These are phyloP conservation scores for Brachypalpus laphriformis DNA, from an alignment of 2,888 invertebrate species.

Conservation along the genomic window DNA sequence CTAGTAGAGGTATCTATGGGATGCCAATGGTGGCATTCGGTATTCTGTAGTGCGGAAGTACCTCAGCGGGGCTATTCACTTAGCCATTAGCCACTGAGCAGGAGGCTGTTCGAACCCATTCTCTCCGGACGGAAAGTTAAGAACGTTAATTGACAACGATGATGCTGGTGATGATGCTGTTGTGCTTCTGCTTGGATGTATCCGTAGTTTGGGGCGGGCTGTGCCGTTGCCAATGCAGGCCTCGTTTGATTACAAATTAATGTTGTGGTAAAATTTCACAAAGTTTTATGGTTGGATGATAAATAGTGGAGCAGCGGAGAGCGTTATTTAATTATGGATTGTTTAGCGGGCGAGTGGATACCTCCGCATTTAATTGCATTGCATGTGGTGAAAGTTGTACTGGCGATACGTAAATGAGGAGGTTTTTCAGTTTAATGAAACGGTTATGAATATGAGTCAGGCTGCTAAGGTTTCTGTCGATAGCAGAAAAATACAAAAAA, in stretches of 20 bases:
- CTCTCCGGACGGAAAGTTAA: slow-evolving; percentile 48
- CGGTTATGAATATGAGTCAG: not conserved
- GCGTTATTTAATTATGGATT: slow-evolving; percentile 55
- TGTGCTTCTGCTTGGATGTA: slow-evolving; percentile 38
- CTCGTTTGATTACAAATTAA: slow-evolving; percentile 73
- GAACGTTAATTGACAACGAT: slow-evolving; percentile 54
- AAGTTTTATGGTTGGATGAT: slow-evolving; percentile 58
- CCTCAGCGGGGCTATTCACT: slow-evolving; percentile 70
- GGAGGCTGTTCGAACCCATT: slow-evolving; percentile 55
- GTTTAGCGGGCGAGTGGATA: slow-evolving; percentile 6
- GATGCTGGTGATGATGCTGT: slow-evolving; percentile 37
- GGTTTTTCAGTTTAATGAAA: not conserved
- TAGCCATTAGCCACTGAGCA: slow-evolving; percentile 70
- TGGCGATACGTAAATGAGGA: not conserved
- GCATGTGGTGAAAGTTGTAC: slow-evolving; percentile 37
- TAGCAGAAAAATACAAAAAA: too few species aligned
- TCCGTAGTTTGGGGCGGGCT: slow-evolving; percentile 32
- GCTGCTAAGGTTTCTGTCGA: not conserved
- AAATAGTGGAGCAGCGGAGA: slow-evolving; percentile 54
- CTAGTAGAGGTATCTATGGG: slow-evolving; percentile 21
- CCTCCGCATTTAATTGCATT: slow-evolving; percentile 18
- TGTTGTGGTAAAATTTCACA: slow-evolving; percentile 66
- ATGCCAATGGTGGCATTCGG: slow-evolving; percentile 12
- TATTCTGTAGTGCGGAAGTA: slow-evolving; percentile 56
- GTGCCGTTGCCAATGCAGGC: slow-evolving; percentile 30